Conservation (phyloP, 2,797 vertebrate genomes). For the Melanotaenia maccullochi region DNA sequence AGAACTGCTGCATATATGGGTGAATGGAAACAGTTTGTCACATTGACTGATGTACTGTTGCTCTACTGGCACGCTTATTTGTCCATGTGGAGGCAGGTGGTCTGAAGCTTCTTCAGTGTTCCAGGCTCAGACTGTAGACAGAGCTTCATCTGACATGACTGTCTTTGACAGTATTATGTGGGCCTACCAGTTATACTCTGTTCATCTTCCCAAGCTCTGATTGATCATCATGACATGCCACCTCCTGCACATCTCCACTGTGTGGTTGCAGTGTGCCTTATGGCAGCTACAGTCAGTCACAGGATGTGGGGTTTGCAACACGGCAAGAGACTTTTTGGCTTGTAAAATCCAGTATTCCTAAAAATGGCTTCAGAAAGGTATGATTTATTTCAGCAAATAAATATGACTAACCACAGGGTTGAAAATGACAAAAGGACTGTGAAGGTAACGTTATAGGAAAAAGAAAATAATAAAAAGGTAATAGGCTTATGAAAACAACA, state of each 20-base stretch:
- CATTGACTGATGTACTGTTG: constrained; percentile 26
- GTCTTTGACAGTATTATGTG: constrained; percentile 37
- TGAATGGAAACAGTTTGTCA: constrained; percentile 18
- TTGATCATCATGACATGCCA: constrained; percentile 64
- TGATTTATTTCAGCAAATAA: constrained; percentile 58
- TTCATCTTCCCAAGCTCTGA: constrained; percentile 42
- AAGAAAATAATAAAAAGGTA: constrained; percentile 59
- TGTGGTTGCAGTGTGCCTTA: constrained; percentile 56
- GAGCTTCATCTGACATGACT: constrained; percentile 42
- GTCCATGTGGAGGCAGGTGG: constrained; percentile 21
- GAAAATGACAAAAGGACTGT: constrained; percentile 32
- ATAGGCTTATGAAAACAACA: constrained; percentile 54
- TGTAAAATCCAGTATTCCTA: constrained; percentile 54
- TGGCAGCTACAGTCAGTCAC: constrained; percentile 60
- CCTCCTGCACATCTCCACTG: constrained; percentile 43
- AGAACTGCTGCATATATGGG: background rate
- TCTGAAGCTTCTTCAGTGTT: constrained; percentile 36
- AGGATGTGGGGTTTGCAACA: constrained; percentile 40
- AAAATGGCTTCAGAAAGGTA: constrained; percentile 38
- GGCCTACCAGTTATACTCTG: constrained; percentile 43
- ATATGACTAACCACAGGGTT: constrained; percentile 46
- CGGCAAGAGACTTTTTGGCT: constrained; percentile 41
- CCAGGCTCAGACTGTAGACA: constrained; percentile 45
- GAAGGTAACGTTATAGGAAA: constrained; percentile 41
- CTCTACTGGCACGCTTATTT: constrained; percentile 30